Evolutionary conservation across 2,113 vertebrate species (phyloP).

Genomic region (Mobula birostris): DNA sequence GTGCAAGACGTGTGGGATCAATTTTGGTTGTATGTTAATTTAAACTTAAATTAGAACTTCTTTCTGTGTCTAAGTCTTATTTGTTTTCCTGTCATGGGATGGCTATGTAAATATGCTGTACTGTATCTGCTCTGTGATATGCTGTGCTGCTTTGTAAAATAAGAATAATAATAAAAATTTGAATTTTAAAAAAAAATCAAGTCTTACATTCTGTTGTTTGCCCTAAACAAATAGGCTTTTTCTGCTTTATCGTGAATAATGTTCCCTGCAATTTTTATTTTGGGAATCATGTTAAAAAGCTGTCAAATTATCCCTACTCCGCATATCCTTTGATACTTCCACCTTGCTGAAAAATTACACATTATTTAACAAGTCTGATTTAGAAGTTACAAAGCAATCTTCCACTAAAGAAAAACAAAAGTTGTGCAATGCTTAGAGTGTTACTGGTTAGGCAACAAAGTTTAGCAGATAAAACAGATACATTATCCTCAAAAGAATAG

Average conservation of each 20-base stretch:
- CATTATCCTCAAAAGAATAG: not conserved
- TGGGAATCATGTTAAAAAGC: not conserved
- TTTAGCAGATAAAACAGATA: not conserved
- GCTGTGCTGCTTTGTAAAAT: no score
- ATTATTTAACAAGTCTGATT: not conserved
- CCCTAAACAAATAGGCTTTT: not conserved
- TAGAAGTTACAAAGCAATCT: not conserved
- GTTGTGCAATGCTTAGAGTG: not conserved
- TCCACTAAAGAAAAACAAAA: not conserved
- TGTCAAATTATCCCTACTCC: not conserved
- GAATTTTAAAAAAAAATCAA: not conserved
- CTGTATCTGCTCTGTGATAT: no score
- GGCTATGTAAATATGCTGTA: no score
- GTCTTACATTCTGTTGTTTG: not conserved
- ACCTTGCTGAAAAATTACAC: not conserved
- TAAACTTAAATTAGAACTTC: no score
- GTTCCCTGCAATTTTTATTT: not conserved
- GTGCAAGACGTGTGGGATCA: no score
- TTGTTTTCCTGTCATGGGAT: no score
- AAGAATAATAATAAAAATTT: no score
- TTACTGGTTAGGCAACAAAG: not conserved
- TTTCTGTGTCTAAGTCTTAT: no score
- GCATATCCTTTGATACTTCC: not conserved
- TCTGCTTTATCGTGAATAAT: not conserved
- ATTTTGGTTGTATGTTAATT: no score